These are phyloP conservation scores for Sylvia borin DNA, from an alignment of 2,797 vertebrate species.

Conservation along the genomic window DNA sequence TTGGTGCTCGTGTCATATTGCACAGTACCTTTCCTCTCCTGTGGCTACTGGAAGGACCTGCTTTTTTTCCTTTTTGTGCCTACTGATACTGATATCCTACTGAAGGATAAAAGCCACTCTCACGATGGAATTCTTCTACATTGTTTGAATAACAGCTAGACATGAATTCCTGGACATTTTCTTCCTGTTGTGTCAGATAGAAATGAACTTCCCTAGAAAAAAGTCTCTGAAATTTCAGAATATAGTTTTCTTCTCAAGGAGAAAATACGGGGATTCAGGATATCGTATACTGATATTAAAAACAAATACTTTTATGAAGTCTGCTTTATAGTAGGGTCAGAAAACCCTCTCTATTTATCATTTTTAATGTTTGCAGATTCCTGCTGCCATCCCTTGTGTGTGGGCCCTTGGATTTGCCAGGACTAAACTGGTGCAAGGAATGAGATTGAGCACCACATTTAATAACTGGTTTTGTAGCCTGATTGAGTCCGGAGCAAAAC, in stretches of 20 bases:
- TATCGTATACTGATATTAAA: background rate
- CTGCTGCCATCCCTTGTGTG: background rate
- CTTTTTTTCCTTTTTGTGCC: background rate
- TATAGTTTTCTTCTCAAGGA: background rate
- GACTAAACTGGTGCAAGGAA: background rate
- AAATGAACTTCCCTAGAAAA: background rate
- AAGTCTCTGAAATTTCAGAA: background rate
- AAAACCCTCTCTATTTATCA: background rate
- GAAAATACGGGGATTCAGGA: background rate
- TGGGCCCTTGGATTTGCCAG: background rate
- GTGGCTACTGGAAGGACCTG: background rate
- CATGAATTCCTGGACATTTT: background rate
- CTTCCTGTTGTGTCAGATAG: background rate
- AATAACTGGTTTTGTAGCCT: background rate
- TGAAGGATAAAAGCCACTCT: background rate
- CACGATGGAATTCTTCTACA: accelerated
- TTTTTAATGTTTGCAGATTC: background rate
- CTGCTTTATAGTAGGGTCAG: background rate
- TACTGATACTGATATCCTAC: background rate
- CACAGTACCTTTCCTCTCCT: background rate
- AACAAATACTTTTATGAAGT: background rate
- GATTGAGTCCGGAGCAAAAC: background rate
- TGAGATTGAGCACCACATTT: background rate
- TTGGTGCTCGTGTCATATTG: accelerated
- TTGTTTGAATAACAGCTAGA: background rate